Evolutionary conservation across 1,140 invertebrate genomes (phyloP).

Genomic region (Macrosteles quadrilineatus): DNA sequence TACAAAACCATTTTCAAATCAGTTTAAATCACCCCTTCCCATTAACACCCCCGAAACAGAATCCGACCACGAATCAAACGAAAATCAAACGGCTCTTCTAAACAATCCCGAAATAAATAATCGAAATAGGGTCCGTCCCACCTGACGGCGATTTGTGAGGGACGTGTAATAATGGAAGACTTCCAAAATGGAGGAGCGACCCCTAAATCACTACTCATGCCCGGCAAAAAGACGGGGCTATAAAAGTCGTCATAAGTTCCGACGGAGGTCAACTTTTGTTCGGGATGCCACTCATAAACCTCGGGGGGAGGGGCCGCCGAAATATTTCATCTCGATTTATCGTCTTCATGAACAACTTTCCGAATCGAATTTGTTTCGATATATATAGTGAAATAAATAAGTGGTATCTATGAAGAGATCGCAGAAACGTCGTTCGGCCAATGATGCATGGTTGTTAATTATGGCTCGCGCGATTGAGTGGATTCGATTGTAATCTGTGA

Average conservation of each 20-base stretch:
- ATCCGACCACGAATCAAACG: background rate
- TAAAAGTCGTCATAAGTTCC: constrained; percentile 37
- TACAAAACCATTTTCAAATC: constrained; percentile 15
- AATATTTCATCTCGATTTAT: constrained; percentile 32
- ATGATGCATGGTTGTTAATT: too few relatives aligned
- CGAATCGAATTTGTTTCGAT: constrained; percentile 27
- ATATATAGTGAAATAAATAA: constrained; percentile 18
- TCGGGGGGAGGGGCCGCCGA: background rate
- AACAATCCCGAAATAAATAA: constrained; percentile 19
- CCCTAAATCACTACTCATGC: constrained; percentile 32
- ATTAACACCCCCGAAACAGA: background rate
- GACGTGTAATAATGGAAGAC: constrained; percentile 36
- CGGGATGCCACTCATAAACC: constrained; percentile 35
- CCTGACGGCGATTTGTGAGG: constrained; percentile 13
- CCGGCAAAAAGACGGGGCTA: constrained; percentile 33
- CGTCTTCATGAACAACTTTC: constrained; percentile 31
- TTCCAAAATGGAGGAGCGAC: constrained; percentile 37
- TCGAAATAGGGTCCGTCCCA: constrained; percentile 17
- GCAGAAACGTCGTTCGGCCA: too few relatives aligned
- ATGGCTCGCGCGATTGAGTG: too few relatives aligned
- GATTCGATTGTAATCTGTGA: too few relatives aligned
- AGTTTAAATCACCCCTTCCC: background rate
- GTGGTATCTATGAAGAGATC: background rate
- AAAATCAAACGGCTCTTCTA: constrained; percentile 13
- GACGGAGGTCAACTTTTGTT: constrained; percentile 27